Conservation (phyloP, 2,888 invertebrate genomes). For the Aspidiotus rigidus region DNA sequence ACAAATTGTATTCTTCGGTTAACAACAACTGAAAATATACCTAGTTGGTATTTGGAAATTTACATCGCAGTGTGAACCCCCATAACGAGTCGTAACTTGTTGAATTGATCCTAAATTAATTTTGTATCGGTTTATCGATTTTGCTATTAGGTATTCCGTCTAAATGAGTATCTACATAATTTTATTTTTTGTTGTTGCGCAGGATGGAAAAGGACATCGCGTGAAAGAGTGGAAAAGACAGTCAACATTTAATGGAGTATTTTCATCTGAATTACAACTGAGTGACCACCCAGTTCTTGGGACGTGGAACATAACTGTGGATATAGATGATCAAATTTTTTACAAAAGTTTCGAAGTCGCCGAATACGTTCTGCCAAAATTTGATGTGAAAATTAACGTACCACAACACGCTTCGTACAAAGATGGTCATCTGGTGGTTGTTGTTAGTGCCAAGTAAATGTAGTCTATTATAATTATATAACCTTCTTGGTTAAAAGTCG, state of each 20-base stretch:
- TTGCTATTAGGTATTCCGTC: too few species aligned
- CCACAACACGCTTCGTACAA: constrained; percentile 72
- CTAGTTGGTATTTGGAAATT: too few species aligned
- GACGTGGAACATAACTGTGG: constrained; percentile 71
- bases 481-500: not conserved
- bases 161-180: too few species aligned
- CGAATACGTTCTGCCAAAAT: constrained; percentile 87
- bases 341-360: constrained; percentile 70
- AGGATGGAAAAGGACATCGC: constrained; percentile 68
- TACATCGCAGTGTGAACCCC: too few species aligned
- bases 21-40: too few species aligned
- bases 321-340: constrained; percentile 55
- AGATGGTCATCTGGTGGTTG: constrained; percentile 66
- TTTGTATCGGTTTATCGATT: too few species aligned
- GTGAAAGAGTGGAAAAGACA: constrained; percentile 70
- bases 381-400: constrained; percentile 74
- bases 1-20: too few species aligned
- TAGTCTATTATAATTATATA: constrained; percentile 1
- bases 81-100: too few species aligned
- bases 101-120: too few species aligned
- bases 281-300: constrained; percentile 78
- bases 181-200: constrained; percentile 35
- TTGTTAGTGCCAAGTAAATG: constrained; percentile 70
- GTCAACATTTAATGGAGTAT: constrained; percentile 61
- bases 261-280: constrained; percentile 63